phyloP scores from a whole-genome alignment of 1,140 invertebrate species.

The Papilio polyxenes region DNA sequence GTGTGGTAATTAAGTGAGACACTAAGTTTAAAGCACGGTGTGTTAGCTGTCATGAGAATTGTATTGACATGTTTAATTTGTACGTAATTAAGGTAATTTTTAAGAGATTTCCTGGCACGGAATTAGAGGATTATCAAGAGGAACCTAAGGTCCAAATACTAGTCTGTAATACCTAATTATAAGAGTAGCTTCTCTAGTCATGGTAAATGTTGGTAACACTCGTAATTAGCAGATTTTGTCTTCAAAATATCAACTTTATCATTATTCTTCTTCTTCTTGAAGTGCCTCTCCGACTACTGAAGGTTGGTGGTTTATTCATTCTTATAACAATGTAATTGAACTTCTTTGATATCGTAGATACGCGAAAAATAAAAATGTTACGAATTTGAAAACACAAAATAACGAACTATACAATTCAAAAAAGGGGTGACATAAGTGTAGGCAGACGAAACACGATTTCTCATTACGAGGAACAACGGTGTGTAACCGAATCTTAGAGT shows the following conservation, averaged over 20 bases:
- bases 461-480: slow-evolving; percentile 59
- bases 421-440: slow-evolving; percentile 29
- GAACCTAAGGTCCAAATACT: too few relatives aligned
- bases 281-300: too few relatives aligned
- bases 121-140: neutral
- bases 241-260: neutral
- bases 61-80: neutral
- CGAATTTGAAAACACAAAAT: neutral
- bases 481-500: slow-evolving; percentile 71
- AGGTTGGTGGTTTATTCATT: neutral
- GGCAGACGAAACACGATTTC: slow-evolving; percentile 53
- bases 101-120: neutral
- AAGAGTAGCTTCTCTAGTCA: neutral
- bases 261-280: too few relatives aligned
- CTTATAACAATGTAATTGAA: neutral
- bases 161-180: too few relatives aligned
- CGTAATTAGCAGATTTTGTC: neutral
- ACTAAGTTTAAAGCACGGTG: slow-evolving; percentile 19
- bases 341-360: neutral
- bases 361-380: neutral
- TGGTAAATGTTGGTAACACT: neutral
- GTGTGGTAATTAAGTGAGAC: slow-evolving; percentile 11
- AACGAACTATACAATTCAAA: neutral
- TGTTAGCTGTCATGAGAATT: slow-evolving; percentile 7
- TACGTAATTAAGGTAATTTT: neutral